Evolutionary conservation across 2,888 invertebrate species (phyloP), one percentile per base, ranked within the genome.

Genomic region (Halocaridina rubra): DNA sequence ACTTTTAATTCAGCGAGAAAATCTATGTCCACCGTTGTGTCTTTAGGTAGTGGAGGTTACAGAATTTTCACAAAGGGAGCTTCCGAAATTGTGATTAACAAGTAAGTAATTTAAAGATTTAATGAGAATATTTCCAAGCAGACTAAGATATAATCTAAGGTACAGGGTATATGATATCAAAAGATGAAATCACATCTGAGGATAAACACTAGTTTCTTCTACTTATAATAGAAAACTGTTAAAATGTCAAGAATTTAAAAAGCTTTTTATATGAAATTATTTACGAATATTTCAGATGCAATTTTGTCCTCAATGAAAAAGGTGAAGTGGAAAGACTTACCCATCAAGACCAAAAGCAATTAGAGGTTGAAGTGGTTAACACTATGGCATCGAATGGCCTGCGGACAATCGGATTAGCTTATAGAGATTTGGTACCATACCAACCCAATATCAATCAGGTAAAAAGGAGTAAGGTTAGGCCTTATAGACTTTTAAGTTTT

Each of bases 1-100:
- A 99, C 99, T 13, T 99, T 99, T 93, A 99, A 99, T 93, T 99
- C 98, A 46, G 97, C 97, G 89, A 94, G 99, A 89, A 99, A 99
- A 93, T 98, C 97, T 90, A 99, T 99, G 99, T 97, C 97, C 90
- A 99, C 99, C 33, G 96, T 99, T 81, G 94, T 99, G 89, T 96
- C 96, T 29, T 93, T 95, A 90, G 94, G 95, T 90, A 96, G 95
- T 89, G 95, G 95, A 89, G 98, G 98, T 80, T 99, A 94, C 92
- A 93, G 98, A 89, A 94, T 99, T 79, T 98, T 96, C 92, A 96
- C 97, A 87, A 99, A 99, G 92, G 99, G 99, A 90, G 99, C 99
- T 90, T 98, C 98, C 86, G 99, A 99, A 93, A 99, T 99, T 91
- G 96, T 99, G 90, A 94, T 99, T 92, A 97, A 97, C 93, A 98